phyloP scores from a whole-genome alignment of 2,113 vertebrate genomes.

The Leptobrachium ailaonicum region DNA sequence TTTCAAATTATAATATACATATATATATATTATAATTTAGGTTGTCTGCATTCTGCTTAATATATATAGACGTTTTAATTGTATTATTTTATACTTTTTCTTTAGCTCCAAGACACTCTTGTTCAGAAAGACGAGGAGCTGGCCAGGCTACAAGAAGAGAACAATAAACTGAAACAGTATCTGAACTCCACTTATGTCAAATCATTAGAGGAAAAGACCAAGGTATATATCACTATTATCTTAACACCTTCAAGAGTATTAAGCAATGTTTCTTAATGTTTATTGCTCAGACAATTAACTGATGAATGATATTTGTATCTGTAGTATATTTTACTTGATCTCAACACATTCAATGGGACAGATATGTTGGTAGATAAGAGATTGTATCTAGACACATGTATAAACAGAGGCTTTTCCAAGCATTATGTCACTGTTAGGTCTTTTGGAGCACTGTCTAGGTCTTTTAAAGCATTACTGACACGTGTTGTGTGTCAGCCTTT shows the following conservation, averaged over 20 bases:
- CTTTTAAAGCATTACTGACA: not conserved
- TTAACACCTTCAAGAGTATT: constrained; percentile 6
- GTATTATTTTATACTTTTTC: not conserved
- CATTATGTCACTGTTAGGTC: too few species aligned
- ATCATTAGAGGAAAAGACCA: constrained; percentile 81
- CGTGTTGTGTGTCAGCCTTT: not conserved
- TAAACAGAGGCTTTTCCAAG: too few species aligned
- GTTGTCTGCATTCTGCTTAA: too few species aligned
- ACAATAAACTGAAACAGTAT: constrained; percentile 85
- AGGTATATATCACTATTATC: constrained; percentile 65
- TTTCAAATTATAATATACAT: too few species aligned
- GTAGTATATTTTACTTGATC: too few species aligned
- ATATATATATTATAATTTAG: too few species aligned
- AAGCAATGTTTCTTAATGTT: too few species aligned
- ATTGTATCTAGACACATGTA: too few species aligned
- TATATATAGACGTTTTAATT: not conserved
- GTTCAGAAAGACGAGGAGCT: constrained; percentile 93
- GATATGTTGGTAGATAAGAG: too few species aligned
- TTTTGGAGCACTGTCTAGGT: too few species aligned
- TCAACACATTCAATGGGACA: too few species aligned
- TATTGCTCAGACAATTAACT: not conserved
- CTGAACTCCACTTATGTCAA: constrained; percentile 84
- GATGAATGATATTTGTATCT: not conserved
- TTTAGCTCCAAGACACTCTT: constrained; percentile 89
- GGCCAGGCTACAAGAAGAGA: constrained; percentile 87